A percentile compares a stretch with the other conserved stretches of the same genome.
Evolutionary conservation across 2,797 vertebrate genomes (phyloP).

Genomic region (Thalassophryne amazonica): DNA sequence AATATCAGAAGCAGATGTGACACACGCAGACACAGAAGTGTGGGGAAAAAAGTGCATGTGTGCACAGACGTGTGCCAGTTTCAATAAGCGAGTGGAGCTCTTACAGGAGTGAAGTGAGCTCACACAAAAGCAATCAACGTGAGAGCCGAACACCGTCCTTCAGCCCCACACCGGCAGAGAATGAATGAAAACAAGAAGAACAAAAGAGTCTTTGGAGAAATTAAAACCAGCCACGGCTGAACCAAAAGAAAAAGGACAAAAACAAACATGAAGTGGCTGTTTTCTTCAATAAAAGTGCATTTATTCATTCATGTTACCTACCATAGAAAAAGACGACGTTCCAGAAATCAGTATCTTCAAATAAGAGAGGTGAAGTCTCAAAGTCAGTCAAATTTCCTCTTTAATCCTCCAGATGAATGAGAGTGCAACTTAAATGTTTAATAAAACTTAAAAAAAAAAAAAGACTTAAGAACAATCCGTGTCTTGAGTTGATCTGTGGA

Average conservation of each 20-base stretch:
- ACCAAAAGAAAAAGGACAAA: no score
- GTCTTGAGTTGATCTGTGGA: conserved; percentile 18
- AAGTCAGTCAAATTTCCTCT: neutral
- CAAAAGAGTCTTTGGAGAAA: neutral
- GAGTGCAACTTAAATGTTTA: neutral
- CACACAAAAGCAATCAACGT: no score
- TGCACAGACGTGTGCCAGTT: conserved; percentile 4
- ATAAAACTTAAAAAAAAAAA: no score
- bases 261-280: no score
- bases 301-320: conserved; percentile 19
- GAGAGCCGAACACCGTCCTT: no score
- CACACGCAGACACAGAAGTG: conserved; percentile 56
- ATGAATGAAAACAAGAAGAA: conserved; percentile 3
- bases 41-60: conserved; percentile 35
- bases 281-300: neutral
- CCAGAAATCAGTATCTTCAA: conserved; percentile 37
- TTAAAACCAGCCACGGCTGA: neutral
- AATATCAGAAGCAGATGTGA: conserved; percentile 75
- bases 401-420: neutral
- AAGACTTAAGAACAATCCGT: conserved; percentile 13
- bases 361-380: conserved; percentile 14
- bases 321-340: conserved; percentile 45
- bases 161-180: neutral
- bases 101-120: no score
- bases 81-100: no score